Evolutionary conservation across 2,113 vertebrate genomes (phyloP), one percentile per base, ranked within the genome.

Genomic region (Coryphaenoides rupestris): DNA sequence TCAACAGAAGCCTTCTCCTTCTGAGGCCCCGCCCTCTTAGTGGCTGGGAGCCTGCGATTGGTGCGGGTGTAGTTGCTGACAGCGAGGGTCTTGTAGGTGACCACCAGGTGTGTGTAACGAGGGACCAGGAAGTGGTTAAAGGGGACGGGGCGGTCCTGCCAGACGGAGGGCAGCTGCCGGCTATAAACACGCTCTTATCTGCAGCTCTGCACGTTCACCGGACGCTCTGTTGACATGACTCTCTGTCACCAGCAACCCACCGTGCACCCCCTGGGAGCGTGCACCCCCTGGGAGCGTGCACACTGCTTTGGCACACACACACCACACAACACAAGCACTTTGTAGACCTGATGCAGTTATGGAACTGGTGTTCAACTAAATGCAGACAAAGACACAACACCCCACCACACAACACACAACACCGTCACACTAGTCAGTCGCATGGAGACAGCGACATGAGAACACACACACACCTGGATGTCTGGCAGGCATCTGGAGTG

Each of bases 401-500:
- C n/a, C n/a, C n/a, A n/a, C n/a, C 17, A 23, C 21, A 10, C 28
- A 19, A n/a, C 26, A 57, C 4, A 13, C 2, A 58, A 58, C 15
- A 52, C n/a, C n/a, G n/a, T n/a, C n/a, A n/a, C n/a, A n/a, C n/a
- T n/a, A n/a, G n/a, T n/a, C n/a, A n/a, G n/a, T n/a, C n/a, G n/a
- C n/a, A n/a, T n/a, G n/a, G n/a, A n/a, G n/a, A n/a, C n/a, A n/a
- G n/a, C n/a, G n/a, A n/a, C n/a, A n/a, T n/a, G n/a, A n/a, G n/a
- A n/a, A n/a, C 6, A 26, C 24, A 26, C 24, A 52, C 63, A 24
- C 49, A 57, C n/a, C n/a, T n/a, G n/a, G 64, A 70, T 87, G 82
- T 88, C 84, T 86, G 76, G n/a, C 77, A 70, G 80, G 84, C 84
- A 86, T 88, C 83, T 86, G 83, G 86, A 81, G 73, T 79, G 83